These are phyloP conservation scores for Ophion slaviceki DNA, from an alignment of 2,888 invertebrate species.

Conservation along the genomic window DNA sequence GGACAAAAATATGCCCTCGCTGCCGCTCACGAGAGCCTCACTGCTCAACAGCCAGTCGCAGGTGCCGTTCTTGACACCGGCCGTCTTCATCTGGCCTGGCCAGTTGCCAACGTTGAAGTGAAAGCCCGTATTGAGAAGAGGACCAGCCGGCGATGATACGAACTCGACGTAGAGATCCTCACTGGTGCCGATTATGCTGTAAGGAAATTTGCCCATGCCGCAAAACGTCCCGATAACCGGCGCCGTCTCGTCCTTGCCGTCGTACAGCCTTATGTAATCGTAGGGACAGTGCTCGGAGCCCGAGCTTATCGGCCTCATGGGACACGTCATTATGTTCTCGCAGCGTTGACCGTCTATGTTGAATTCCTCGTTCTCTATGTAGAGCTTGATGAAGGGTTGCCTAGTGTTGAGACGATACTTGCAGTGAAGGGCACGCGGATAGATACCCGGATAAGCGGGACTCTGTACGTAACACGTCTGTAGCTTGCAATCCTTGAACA, in stretches of 20 bases:
- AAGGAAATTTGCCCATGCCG: slow-evolving; percentile 94
- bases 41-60: slow-evolving; percentile 95
- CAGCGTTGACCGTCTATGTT: slow-evolving; percentile 97
- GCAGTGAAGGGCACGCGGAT: slow-evolving; percentile 95
- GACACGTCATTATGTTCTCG: slow-evolving; percentile 97
- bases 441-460: slow-evolving; percentile 96
- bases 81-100: slow-evolving; percentile 96
- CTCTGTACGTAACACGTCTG: slow-evolving; percentile 97
- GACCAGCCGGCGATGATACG: slow-evolving; percentile 94
- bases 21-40: slow-evolving; percentile 91
- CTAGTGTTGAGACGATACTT: slow-evolving; percentile 95
- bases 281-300: slow-evolving; percentile 95
- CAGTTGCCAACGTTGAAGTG: slow-evolving; percentile 98
- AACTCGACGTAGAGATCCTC: slow-evolving; percentile 95
- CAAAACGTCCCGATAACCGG: slow-evolving; percentile 96
- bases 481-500: slow-evolving; percentile 93
- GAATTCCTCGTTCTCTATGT: slow-evolving; percentile 96
- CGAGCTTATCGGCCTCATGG: slow-evolving; percentile 95
- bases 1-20: slow-evolving; percentile 95
- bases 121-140: slow-evolving; percentile 95
- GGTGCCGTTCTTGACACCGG: slow-evolving; percentile 93
- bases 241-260: slow-evolving; percentile 94
- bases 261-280: slow-evolving; percentile 95
- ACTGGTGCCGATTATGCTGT: slow-evolving; percentile 96
- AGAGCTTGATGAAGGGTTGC: slow-evolving; percentile 94